Evolutionary conservation across 2,113 vertebrate species (phyloP), one percentile per base, ranked within the genome.

Genomic region (Toxostoma redivivum): DNA sequence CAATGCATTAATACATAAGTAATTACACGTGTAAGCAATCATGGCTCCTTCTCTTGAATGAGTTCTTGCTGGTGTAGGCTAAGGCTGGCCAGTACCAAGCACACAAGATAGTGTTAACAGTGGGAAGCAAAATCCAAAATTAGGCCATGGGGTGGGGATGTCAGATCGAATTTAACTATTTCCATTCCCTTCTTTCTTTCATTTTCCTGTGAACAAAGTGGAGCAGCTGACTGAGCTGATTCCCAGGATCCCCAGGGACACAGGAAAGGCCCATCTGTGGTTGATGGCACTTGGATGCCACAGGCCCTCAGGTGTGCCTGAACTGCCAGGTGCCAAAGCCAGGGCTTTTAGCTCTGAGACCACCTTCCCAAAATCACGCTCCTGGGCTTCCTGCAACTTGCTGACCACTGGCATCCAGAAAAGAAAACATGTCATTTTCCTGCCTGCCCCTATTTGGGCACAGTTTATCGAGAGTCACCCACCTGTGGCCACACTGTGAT

Each of bases 201-300:
- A 48, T 44, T 38, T 40, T 7, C 8, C 17, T 44, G 1, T 30
- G 19, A 45, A 14, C 35, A 33, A 51, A 30, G 44, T 4, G 6
- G 10, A 62, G 4, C 20, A 27, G 18, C 13, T 42, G 11, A 20
- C 3, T 11, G 40, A 9, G 37, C 15, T 8, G 2, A 7, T 54
- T 37, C 35, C 33, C 15, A 18, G 50, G 37, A 40, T 42, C 5
- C 38, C 8, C 30, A 50, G 10, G 30, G 22, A 15, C 25, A 5
- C 8, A 15, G 58, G 42, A 7, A 25, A 42, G 23, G 48, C 7
- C 53, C 1, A 0, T 7, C 40, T 51, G 30, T 45, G 15, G 25
- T 3, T 0, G 0, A 2, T 3, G 10, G 15, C 1, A 0, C 47
- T 50, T 0, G 0, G 24, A 53, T 57, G 21, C 10, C 37, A 1